A percentile compares a stretch with the other conserved stretches of the same genome.
These are phyloP conservation scores for Lepus oiostolus DNA, from an alignment of 2,797 vertebrate genomes.

Conservation along the genomic window DNA sequence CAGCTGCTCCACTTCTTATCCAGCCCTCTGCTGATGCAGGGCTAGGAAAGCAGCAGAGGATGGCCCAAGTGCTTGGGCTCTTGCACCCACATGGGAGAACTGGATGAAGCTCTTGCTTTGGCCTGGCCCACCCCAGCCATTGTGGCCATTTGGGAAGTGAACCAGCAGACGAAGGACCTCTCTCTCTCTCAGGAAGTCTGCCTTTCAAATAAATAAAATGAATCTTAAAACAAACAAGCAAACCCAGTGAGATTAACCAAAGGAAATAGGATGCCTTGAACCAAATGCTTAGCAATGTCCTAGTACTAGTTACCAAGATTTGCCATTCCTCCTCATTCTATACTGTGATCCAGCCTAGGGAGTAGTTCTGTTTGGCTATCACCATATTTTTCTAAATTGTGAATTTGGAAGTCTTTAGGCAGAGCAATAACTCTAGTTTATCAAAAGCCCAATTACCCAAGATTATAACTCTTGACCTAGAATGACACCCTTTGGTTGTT, in stretches of 20 bases:
- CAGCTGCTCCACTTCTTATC: too few species aligned
- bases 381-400: constrained; percentile 41
- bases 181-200: too few species aligned
- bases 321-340: neutral
- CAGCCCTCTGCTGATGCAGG: too few species aligned
- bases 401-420: constrained; percentile 46
- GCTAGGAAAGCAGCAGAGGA: too few species aligned
- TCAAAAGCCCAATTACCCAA: constrained; percentile 44
- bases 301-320: neutral
- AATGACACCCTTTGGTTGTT: neutral
- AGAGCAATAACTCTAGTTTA: constrained; percentile 39
- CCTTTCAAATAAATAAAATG: too few species aligned
- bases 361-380: constrained; percentile 53
- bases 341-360: neutral
- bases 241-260: constrained; percentile 2
- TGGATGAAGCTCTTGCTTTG: too few species aligned
- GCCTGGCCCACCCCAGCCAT: too few species aligned
- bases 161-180: too few species aligned
- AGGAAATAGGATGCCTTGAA: neutral
- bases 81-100: too few species aligned
- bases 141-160: too few species aligned
- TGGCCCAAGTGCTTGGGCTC: too few species aligned
- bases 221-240: too few species aligned
- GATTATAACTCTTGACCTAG: neutral
- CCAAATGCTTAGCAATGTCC: neutral